Percentiles rank a stretch among this genome's conserved stretches.
phyloP scores from a whole-genome alignment of 2,113 vertebrate species.

The Sisor rabdophorus region DNA sequence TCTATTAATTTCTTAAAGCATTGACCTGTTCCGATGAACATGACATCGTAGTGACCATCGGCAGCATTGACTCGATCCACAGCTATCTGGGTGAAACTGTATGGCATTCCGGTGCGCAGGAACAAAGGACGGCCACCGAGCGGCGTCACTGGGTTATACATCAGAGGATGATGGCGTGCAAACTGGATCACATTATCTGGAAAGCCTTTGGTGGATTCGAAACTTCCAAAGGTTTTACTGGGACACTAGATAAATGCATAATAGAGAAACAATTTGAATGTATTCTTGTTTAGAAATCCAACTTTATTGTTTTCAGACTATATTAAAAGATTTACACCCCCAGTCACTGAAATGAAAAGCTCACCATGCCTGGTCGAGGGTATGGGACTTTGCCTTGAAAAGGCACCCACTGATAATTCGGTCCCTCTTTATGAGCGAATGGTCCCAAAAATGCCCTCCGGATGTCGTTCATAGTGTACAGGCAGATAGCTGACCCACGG shows the following conservation, averaged over 20 bases:
- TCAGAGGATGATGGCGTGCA: slow-evolving; percentile 92
- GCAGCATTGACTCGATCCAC: slow-evolving; percentile 85
- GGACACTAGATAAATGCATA: slow-evolving; percentile 76
- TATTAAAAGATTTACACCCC: not conserved
- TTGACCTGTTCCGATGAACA: slow-evolving; percentile 94
- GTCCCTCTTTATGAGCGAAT: slow-evolving; percentile 97
- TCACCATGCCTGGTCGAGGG: slow-evolving; percentile 93
- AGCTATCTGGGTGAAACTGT: slow-evolving; percentile 84
- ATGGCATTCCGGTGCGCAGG: slow-evolving; percentile 76
- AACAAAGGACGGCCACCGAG: slow-evolving; percentile 82
- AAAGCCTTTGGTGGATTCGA: slow-evolving; percentile 93
- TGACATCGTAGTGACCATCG: slow-evolving; percentile 91
- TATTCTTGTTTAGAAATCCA: not conserved
- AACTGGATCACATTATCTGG: slow-evolving; percentile 96
- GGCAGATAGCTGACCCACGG: slow-evolving; percentile 88
- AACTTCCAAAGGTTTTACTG: slow-evolving; percentile 95
- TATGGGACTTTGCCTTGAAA: slow-evolving; percentile 96
- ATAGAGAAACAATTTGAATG: not conserved
- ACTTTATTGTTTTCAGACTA: not conserved
- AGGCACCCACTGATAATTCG: slow-evolving; percentile 93
- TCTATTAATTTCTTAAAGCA: not conserved
- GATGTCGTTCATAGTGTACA: slow-evolving; percentile 95
- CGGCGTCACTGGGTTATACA: slow-evolving; percentile 88
- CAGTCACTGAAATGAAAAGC: slow-evolving; percentile 32
- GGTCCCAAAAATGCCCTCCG: slow-evolving; percentile 94